Base-by-base conservation (phyloP, 1,140 invertebrate genomes). In the Rhynchophorus ferrugineus region DNA sequence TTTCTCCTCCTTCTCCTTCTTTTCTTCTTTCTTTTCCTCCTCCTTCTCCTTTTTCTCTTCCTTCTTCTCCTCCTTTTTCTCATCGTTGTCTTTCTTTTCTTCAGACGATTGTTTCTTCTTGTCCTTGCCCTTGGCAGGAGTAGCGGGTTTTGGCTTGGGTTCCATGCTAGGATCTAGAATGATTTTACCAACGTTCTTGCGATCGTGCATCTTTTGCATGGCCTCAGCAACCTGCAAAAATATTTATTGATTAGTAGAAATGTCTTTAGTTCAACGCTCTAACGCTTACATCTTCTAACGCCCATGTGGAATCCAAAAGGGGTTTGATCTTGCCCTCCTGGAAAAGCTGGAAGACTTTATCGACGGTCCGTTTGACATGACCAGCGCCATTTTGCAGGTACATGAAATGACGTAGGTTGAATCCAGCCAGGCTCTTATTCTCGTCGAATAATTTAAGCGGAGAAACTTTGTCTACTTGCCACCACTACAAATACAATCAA, bases 191-290 rank as follows among this genome's bases (percentile, higher is more conserved):
- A 93, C 81, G 69, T 93, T 93, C 69, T 90, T 91, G 61, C 89
- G 80, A 61, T 93, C 89, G 68, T 92, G 89, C 80, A 94, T 86
- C 68, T 87, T 89, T 70, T 90, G 87, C 89, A 94, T 92, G 0
- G 87, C 91, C 60, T 92, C 89, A 19, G 80, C 78, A 14, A 89
- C 83, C 83, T 87, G 57, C 11, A 36, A 14, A 35, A 36, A 24
- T 41, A 49, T 42, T 13, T 41, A 5, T 6, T 14, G 37, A 19
- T 29, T 29, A 29, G 24, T 11, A 29, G 11, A 29, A 6, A 29
- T 6, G 24, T 11, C 11, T 29, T 29, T 29, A 29, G 13, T 38
- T 38, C 18, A 17, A 17, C 5, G 17, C 11, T 49, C 43, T 34
- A 45, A 50, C 37, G 77, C 81, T 75, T 71, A 88, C 85, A 68